These are phyloP conservation scores for Catostomus latipinnis DNA, from an alignment of 2,797 vertebrate genomes.

Conservation along the genomic window DNA sequence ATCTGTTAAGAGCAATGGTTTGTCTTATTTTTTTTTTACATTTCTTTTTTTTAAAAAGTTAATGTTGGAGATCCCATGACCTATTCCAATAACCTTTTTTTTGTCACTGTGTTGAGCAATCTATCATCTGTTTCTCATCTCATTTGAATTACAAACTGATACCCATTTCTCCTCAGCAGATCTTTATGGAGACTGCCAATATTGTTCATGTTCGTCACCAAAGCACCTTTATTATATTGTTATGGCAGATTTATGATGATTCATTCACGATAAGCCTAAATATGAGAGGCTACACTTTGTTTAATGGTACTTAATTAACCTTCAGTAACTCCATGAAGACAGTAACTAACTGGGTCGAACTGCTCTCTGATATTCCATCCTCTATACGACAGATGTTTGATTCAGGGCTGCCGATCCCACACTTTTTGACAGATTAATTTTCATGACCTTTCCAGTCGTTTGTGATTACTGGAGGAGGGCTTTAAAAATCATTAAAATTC, in stretches of 20 bases:
- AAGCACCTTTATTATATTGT: conserved; percentile 52
- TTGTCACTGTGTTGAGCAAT: conserved; percentile 31
- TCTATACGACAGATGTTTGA: no score
- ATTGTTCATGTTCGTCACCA: conserved; percentile 40
- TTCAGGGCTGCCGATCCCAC: no score
- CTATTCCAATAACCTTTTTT: conserved; percentile 10
- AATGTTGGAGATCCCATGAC: conserved; percentile 19
- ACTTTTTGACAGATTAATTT: no score
- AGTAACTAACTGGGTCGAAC: not conserved
- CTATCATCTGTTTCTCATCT: conserved; percentile 50
- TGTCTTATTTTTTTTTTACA: no score
- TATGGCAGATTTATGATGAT: conserved; percentile 55
- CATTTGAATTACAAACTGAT: conserved; percentile 41
- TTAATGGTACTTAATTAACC: conserved; percentile 54
- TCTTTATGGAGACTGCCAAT: conserved; percentile 26
- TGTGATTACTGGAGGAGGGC: no score
- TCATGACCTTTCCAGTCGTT: no score
- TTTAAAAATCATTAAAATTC: no score
- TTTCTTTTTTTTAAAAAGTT: conserved; percentile 7
- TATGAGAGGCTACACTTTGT: conserved; percentile 48
- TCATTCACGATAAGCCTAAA: conserved; percentile 47
- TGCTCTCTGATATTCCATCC: no score
- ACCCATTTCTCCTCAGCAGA: conserved; percentile 17
- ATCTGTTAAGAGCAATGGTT: no score
- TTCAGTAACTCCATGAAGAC: conserved; percentile 52